These are phyloP conservation scores for Acanthis flammea DNA, from an alignment of 2,797 vertebrate species.

Conservation along the genomic window DNA sequence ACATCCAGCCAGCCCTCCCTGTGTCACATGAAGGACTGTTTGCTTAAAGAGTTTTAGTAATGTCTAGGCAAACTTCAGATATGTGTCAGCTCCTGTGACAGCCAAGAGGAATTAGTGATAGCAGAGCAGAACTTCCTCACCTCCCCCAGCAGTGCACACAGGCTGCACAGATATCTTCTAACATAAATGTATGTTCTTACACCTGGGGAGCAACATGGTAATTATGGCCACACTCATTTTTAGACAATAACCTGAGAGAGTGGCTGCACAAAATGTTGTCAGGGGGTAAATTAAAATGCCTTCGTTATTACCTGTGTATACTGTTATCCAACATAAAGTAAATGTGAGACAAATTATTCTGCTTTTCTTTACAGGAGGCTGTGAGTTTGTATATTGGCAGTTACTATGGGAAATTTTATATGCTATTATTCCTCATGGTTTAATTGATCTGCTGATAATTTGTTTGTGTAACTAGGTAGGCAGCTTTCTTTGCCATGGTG, in stretches of 20 bases:
- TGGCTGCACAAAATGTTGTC: background rate
- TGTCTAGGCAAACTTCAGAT: background rate
- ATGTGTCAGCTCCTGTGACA: background rate
- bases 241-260: background rate
- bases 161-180: background rate
- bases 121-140: background rate
- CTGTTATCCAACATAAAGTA: background rate
- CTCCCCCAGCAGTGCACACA: background rate
- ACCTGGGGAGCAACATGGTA: rapidly evolving
- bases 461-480: background rate
- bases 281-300: background rate
- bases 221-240: background rate
- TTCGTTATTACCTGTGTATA: background rate
- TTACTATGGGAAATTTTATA: background rate
- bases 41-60: background rate
- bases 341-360: background rate
- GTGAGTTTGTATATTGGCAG: background rate
- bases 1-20: background rate
- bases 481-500: background rate
- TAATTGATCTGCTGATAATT: background rate
- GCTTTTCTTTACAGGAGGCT: background rate
- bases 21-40: background rate
- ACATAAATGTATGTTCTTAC: background rate
- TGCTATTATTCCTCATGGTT: background rate
- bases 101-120: background rate